Conservation (phyloP, 2,888 invertebrate species). For the Eledona agricola region DNA sequence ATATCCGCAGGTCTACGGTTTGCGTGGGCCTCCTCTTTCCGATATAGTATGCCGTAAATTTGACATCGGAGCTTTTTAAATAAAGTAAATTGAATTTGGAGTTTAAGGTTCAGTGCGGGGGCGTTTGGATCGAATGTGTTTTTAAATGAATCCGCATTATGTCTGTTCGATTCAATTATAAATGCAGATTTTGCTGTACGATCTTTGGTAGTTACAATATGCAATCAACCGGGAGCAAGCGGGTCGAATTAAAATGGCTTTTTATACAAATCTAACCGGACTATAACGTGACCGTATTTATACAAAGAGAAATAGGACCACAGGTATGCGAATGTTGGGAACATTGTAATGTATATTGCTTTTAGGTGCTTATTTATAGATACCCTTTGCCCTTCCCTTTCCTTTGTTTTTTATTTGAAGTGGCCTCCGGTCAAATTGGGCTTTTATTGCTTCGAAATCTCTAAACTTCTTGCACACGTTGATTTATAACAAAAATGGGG, state of each 20-base stretch:
- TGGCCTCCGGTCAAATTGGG: constrained; percentile 9
- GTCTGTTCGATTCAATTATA: constrained; percentile 13
- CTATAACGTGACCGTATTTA: constrained; percentile 23
- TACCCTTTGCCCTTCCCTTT: constrained; percentile 14
- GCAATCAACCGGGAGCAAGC: constrained; percentile 11
- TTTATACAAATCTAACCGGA: background rate
- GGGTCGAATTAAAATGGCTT: background rate
- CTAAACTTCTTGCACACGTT: no score
- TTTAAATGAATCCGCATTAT: constrained; percentile 28
- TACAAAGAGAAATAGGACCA: constrained; percentile 21
- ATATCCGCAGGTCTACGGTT: no score
- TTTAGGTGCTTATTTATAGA: constrained; percentile 25
- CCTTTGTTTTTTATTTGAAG: constrained; percentile 26
- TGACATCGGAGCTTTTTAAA: constrained; percentile 13
- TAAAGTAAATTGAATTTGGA: constrained; percentile 22
- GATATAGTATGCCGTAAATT: no score
- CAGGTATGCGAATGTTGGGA: constrained; percentile 22
- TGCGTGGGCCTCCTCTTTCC: no score
- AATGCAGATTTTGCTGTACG: constrained; percentile 24
- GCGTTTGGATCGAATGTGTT: constrained; percentile 25
- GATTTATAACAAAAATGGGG: constrained; percentile 23
- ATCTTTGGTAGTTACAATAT: constrained; percentile 26
- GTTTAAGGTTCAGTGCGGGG: constrained; percentile 11
- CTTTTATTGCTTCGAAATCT: no score
- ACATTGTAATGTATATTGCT: constrained; percentile 18